Percentiles rank a stretch among this genome's conserved stretches.
Conservation (phyloP, 2,888 invertebrate genomes). For the Cylindroiulus punctatus region DNA sequence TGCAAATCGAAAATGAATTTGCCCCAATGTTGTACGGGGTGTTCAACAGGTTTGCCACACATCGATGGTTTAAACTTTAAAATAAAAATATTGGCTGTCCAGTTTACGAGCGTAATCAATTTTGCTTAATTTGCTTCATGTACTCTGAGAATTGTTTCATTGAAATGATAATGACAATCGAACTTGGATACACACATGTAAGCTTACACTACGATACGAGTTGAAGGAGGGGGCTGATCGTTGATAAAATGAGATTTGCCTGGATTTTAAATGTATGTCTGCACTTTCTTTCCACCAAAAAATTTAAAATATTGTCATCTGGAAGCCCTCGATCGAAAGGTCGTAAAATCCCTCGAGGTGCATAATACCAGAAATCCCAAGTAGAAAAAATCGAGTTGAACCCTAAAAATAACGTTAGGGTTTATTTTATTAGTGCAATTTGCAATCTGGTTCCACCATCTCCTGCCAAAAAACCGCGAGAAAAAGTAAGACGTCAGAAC, state of each 20-base stretch:
- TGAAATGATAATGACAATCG: no score
- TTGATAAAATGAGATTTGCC: neutral
- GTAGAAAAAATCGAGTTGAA: neutral
- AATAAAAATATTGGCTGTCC: no score
- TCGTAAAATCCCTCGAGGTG: neutral
- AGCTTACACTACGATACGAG: no score
- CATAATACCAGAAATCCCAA: neutral
- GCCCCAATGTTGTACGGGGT: neutral
- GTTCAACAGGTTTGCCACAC: no score
- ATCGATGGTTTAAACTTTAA: no score
- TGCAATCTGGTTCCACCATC: neutral
- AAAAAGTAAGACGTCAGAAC: neutral
- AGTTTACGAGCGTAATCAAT: no score
- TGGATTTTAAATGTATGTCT: neutral
- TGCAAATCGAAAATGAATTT: neutral
- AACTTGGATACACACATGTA: no score
- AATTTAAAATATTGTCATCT: neutral
- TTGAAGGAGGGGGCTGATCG: no score
- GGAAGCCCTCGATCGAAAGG: neutral
- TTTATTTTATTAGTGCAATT: slow-evolving; percentile 22
- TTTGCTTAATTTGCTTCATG: no score
- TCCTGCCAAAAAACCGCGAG: neutral
- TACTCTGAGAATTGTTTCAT: no score
- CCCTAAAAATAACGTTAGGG: neutral
- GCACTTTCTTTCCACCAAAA: neutral